Conservation (phyloP, 2,888 invertebrate genomes). For the Hirtodrosophila alboralis region DNA sequence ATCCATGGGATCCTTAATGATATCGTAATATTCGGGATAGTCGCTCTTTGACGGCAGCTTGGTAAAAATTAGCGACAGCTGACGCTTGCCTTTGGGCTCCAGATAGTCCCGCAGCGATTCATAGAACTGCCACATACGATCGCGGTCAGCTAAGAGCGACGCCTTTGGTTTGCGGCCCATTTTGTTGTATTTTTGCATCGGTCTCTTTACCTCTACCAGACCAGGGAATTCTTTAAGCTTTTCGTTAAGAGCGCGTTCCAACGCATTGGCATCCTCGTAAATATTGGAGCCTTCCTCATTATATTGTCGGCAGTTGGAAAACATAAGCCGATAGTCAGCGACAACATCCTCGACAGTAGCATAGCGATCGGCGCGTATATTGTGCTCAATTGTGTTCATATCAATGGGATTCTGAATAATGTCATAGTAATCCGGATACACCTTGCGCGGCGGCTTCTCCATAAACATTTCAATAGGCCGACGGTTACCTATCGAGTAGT, state of each 20-base stretch:
- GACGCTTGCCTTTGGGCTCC: constrained; percentile 92
- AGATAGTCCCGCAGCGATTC: constrained; percentile 95
- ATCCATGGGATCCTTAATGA: constrained; percentile 98
- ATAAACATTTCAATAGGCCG: constrained; percentile 96
- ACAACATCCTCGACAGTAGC: constrained; percentile 93
- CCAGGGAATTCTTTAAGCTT: constrained; percentile 91
- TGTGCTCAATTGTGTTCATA: constrained; percentile 95
- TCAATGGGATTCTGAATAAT: constrained; percentile 97
- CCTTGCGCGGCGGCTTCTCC: constrained; percentile 97
- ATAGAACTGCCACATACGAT: constrained; percentile 93
- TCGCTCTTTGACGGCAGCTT: constrained; percentile 96
- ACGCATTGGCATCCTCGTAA: constrained; percentile 95
- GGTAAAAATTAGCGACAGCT: constrained; percentile 96
- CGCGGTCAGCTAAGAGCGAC: constrained; percentile 88
- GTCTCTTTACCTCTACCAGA: constrained; percentile 84
- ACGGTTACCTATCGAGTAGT: constrained; percentile 90
- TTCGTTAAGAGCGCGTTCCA: constrained; percentile 93
- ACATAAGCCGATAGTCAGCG: constrained; percentile 96
- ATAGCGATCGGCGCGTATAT: constrained; percentile 94
- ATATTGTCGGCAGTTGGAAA: constrained; percentile 97
- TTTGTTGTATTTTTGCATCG: constrained; percentile 75
- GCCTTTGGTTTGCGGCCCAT: constrained; percentile 83
- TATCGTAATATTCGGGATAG: constrained; percentile 98
- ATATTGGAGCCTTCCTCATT: constrained; percentile 98
- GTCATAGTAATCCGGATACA: constrained; percentile 97